Evolutionary conservation across 2,797 vertebrate species (phyloP).

Genomic region (Dicrostonyx torquatus): DNA sequence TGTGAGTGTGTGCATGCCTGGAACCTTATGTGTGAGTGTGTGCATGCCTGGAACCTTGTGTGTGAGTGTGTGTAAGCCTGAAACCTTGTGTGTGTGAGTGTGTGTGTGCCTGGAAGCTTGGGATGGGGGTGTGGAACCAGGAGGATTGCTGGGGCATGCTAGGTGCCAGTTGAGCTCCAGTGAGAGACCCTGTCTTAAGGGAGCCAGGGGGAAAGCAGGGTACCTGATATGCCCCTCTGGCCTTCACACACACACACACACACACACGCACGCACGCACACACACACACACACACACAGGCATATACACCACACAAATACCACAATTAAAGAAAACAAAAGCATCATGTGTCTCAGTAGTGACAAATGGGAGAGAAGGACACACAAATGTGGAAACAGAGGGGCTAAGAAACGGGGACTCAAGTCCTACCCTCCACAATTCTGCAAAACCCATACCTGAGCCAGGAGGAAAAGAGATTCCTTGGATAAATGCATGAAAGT

Average conservation of each 20-base stretch:
- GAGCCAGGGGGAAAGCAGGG: neutral
- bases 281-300: neutral
- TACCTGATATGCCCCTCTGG: neutral
- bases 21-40: too few relatives aligned
- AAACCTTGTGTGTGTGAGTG: too few relatives aligned
- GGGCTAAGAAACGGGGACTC: neutral
- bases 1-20: too few relatives aligned
- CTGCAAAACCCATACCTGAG: neutral
- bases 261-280: neutral
- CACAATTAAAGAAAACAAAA: neutral
- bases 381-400: neutral
- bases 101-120: neutral
- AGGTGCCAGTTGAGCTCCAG: neutral
- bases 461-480: neutral
- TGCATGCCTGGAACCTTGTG: too few relatives aligned
- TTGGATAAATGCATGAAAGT: too few relatives aligned
- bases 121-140: neutral
- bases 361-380: neutral
- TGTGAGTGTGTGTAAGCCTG: too few relatives aligned
- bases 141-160: too few relatives aligned
- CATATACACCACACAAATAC: neutral
- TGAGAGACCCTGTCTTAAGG: neutral
- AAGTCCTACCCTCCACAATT: neutral
- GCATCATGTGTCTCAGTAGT: neutral
- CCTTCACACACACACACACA: neutral